These are phyloP conservation scores for Drosophila sechellia DNA, from an alignment of 1,140 invertebrate species.

Conservation along the genomic window DNA sequence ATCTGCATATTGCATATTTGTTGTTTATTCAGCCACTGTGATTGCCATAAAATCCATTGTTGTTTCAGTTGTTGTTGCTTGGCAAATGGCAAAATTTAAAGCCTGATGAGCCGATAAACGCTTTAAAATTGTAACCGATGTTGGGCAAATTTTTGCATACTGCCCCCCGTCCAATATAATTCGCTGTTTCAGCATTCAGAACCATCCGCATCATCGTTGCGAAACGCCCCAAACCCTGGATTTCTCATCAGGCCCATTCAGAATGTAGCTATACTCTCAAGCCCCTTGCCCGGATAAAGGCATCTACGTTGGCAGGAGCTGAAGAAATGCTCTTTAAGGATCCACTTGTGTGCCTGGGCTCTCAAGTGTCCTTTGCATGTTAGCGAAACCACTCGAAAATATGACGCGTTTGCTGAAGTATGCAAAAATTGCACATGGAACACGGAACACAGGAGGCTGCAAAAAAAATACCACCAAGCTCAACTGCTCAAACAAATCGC, in stretches of 20 bases:
- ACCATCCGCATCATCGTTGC: conserved; percentile 38
- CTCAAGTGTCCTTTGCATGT: conserved; percentile 82
- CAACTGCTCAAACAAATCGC: conserved; percentile 45
- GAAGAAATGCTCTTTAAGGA: conserved; percentile 83
- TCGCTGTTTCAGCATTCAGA: conserved; percentile 66
- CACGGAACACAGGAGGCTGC: conserved; percentile 39
- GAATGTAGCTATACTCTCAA: conserved; percentile 78
- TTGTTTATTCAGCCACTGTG: conserved; percentile 59
- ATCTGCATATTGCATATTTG: conserved; percentile 56
- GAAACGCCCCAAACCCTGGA: conserved; percentile 1
- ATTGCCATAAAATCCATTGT: conserved; percentile 49
- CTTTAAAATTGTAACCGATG: conserved; percentile 31
- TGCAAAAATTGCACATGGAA: conserved; percentile 83
- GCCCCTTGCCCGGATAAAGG: conserved; percentile 65
- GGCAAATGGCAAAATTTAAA: conserved; percentile 48
- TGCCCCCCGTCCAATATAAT: conserved; percentile 27
- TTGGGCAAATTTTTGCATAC: conserved; percentile 2
- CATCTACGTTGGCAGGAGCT: conserved; percentile 36
- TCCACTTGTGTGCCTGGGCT: conserved; percentile 81
- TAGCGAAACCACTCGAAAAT: conserved; percentile 83
- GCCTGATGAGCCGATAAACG: conserved; percentile 35
- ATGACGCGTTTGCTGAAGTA: conserved; percentile 83
- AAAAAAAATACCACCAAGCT: conserved; percentile 20
- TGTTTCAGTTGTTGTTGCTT: conserved; percentile 17
- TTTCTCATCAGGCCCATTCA: conserved; percentile 64